These are phyloP conservation scores for Antitype chi DNA, from an alignment of 2,888 invertebrate genomes.

Conservation along the genomic window DNA sequence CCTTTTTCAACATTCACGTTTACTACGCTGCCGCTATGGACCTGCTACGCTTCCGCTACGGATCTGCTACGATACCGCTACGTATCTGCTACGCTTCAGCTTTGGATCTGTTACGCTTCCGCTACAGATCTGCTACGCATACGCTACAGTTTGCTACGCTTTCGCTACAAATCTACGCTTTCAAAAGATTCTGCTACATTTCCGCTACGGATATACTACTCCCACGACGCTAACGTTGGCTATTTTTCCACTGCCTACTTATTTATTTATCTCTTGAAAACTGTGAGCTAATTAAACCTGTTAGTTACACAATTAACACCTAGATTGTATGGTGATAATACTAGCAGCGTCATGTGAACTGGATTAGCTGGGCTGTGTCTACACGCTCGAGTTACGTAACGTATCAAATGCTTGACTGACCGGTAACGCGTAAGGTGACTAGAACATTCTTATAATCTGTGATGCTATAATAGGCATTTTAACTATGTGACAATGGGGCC, in stretches of 20 bases:
- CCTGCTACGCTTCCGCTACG: not conserved
- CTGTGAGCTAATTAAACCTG: slow-evolving; percentile 38
- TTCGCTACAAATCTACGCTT: not conserved
- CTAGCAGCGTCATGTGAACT: slow-evolving; percentile 22
- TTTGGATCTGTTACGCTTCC: not conserved
- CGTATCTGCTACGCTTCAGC: not conserved
- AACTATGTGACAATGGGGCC: not conserved
- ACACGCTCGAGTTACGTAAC: slow-evolving; percentile 39
- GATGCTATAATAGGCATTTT: not conserved
- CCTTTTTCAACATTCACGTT: not conserved
- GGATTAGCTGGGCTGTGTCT: slow-evolving; percentile 45
- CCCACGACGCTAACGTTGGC: not conserved
- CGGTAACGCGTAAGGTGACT: slow-evolving; percentile 32
- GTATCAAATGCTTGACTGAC: slow-evolving; percentile 39
- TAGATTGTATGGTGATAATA: slow-evolving; percentile 32
- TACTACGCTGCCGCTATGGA: not conserved
- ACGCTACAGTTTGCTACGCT: not conserved
- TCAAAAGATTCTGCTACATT: not conserved
- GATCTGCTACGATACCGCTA: not conserved
- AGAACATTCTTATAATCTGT: not conserved
- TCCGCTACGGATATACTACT: not conserved
- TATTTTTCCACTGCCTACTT: slow-evolving; percentile 3
- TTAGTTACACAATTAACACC: slow-evolving; percentile 45
- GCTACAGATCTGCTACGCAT: not conserved
- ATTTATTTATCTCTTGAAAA: slow-evolving; percentile 1